Base-by-base conservation (phyloP, 2,113 vertebrate species). In the Harpagus bidentatus region DNA sequence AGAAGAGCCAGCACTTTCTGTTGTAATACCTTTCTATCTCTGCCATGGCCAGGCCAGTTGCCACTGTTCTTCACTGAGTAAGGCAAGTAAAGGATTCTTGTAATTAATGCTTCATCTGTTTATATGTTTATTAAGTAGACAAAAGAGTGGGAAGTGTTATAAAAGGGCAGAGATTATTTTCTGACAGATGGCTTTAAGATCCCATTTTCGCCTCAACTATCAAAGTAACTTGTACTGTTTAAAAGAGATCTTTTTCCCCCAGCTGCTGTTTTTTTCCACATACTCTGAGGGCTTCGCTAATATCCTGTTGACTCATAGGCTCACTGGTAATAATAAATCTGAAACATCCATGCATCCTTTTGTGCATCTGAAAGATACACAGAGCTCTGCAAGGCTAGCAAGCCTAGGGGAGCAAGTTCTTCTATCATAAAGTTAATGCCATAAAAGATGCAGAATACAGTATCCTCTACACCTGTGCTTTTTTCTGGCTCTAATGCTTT, bases 1-100 rank as follows among this genome's bases (percentile, higher is more conserved):
- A 80, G 58, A 83, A 70, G 59, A 94, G 67, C 63, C 85, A 94
- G 95, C 86, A 74, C 81, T 94, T 90, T 92, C 28, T 78, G 81
- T 34, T 86, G 79, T 69, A 62, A 32, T n/a, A 26, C 69, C 78
- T 86, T 45, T 82, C 40, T 50, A 1, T 82, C 79, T 91, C 74
- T 89, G 78, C 84, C 25, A 1, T 23, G 50, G 40, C 50, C 86
- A 86, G 87, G 21, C 82, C 81, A 52, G 70, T 76, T n/a, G 2
- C 78, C 36, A 12, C 48, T 42, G 13, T 52, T 91, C 36, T 79
- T 91, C 73, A 59, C 69, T 25, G 52, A 82, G 56, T 13, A 36
- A 86, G 58, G 55, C 78, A 50, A 58, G 47, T 47, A 52, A 78
- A 67, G 62, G 31, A 47, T 95, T 81, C 90, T 89, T 85, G 86